Percentiles rank a stretch among this genome's conserved stretches.
phyloP scores from a whole-genome alignment of 2,888 invertebrate species.

The Tetramorium bicarinatum region DNA sequence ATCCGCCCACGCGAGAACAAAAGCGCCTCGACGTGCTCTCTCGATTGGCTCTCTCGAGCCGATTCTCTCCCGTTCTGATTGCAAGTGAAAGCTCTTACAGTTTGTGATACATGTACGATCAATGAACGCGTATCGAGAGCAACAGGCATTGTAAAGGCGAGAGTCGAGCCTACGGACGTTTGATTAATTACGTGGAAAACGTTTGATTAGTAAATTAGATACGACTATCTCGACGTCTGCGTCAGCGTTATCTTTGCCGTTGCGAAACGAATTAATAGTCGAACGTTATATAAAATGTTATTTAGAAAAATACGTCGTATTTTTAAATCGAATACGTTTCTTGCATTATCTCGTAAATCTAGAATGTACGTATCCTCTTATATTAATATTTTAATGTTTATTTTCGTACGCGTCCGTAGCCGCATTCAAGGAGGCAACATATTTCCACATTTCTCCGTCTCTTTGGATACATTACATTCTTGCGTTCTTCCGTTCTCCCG shows the following conservation, averaged over 20 bases:
- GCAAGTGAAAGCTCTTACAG: constrained; percentile 43
- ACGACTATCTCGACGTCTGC: background rate
- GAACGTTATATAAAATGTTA: background rate
- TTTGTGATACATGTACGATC: constrained; percentile 26
- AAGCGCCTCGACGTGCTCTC: constrained; percentile 60
- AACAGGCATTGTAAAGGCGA: constrained; percentile 1
- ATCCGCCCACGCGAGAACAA: constrained; percentile 78
- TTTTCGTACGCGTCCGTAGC: constrained; percentile 17
- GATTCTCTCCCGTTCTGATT: constrained; percentile 35
- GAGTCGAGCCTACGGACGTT: background rate
- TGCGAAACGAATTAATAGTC: background rate
- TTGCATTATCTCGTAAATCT: background rate
- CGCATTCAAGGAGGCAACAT: constrained; percentile 46
- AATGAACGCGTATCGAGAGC: constrained; percentile 34
- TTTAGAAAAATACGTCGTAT: background rate
- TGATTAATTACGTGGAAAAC: constrained; percentile 13
- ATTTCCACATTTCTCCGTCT: constrained; percentile 55
- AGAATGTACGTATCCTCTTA: background rate
- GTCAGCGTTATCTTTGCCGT: background rate
- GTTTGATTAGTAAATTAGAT: constrained; percentile 18
- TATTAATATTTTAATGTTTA: constrained; percentile 4
- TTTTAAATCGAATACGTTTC: background rate
- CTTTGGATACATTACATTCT: constrained; percentile 55
- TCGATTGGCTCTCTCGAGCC: constrained; percentile 15
- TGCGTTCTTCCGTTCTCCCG: constrained; percentile 39